Evolutionary conservation across 2,888 invertebrate genomes (phyloP).

Genomic region (Drosophila eohydei): DNA sequence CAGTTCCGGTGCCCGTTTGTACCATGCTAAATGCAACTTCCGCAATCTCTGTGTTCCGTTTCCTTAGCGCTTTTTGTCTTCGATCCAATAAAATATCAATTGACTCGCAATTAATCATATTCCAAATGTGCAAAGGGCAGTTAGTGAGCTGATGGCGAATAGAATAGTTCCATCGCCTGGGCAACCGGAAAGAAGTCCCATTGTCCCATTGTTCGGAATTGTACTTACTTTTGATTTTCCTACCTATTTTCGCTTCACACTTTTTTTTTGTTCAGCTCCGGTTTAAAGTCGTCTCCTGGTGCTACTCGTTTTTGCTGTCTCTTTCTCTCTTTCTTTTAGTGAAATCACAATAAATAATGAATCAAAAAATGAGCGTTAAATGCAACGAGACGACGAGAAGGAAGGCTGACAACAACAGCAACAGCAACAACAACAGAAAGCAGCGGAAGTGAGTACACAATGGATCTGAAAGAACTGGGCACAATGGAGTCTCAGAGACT

Average conservation of each 20-base stretch:
- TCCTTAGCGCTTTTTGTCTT: constrained; percentile 39
- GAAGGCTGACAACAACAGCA: constrained; percentile 32
- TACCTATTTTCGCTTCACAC: constrained; percentile 68
- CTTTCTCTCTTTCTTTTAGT: constrained; percentile 37
- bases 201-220: constrained; percentile 68
- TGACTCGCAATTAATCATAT: constrained; percentile 84
- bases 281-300: constrained; percentile 43
- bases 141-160: constrained; percentile 23
- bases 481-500: constrained; percentile 48
- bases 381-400: constrained; percentile 55
- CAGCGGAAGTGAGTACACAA: constrained; percentile 75
- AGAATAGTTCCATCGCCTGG: constrained; percentile 33
- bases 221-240: constrained; percentile 48
- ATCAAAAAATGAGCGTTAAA: constrained; percentile 82
- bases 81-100: constrained; percentile 83
- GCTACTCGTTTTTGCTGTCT: constrained; percentile 57
- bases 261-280: constrained; percentile 56
- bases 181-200: constrained; percentile 68
- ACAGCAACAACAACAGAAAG: constrained; percentile 57
- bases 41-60: constrained; percentile 46
- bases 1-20: constrained; percentile 64
- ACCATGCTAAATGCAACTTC: constrained; percentile 68
- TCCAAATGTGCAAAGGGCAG: constrained; percentile 67
- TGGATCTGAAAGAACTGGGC: constrained; percentile 55
- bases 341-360: constrained; percentile 81